Evolutionary conservation across 2,797 vertebrate species (phyloP).

Genomic region (Anisognathus igniventris): DNA sequence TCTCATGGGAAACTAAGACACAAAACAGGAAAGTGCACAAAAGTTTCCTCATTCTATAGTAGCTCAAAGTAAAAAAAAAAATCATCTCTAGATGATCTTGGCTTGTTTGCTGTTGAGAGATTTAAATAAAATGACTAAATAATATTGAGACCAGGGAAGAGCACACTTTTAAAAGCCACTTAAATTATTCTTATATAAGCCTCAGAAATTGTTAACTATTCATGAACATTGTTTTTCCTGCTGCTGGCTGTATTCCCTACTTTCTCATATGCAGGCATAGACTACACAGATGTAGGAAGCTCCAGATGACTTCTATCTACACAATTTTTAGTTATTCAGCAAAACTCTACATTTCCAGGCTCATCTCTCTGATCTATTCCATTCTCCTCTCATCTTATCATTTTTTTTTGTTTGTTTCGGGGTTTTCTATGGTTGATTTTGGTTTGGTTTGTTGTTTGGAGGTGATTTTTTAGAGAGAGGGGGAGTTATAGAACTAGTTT

Average conservation of each 20-base stretch:
- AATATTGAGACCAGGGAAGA: neutral
- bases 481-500: neutral
- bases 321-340: neutral
- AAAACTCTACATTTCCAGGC: neutral
- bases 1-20: neutral
- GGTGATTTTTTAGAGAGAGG: rapidly evolving
- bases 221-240: neutral
- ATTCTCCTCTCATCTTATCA: rapidly evolving
- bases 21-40: neutral
- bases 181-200: neutral
- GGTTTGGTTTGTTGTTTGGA: neutral
- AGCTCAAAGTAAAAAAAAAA: neutral
- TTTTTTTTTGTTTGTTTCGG: neutral
- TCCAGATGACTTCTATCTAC: neutral
- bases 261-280: neutral
- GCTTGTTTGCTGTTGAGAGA: neutral
- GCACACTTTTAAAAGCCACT: neutral
- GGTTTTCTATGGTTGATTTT: neutral
- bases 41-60: neutral
- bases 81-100: neutral
- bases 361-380: neutral
- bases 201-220: neutral
- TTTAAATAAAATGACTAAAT: neutral
- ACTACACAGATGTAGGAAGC: neutral
- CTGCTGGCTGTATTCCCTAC: neutral